Conservation (phyloP, 2,113 vertebrate genomes). For the Hylia prasina region DNA sequence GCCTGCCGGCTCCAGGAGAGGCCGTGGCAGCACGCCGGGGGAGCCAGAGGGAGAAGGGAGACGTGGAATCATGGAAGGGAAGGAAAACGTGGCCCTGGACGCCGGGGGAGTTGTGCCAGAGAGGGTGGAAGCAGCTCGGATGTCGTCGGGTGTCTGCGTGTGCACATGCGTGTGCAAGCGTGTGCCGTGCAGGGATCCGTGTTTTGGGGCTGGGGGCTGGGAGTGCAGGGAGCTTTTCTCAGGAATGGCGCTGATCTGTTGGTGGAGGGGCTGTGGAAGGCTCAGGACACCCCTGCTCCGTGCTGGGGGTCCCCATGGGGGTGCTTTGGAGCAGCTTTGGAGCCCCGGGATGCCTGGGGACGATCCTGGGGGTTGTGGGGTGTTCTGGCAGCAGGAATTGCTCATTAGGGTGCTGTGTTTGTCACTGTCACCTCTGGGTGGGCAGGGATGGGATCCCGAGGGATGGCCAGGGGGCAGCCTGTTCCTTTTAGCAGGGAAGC, state of each 20-base stretch:
- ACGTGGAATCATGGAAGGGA: not conserved
- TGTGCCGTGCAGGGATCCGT: fast-evolving
- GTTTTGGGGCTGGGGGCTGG: fast-evolving
- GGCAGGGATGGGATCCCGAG: not conserved
- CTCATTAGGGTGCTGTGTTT: fast-evolving
- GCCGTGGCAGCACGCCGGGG: constrained; percentile 3
- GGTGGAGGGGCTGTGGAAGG: not conserved
- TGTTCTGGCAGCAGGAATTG: fast-evolving
- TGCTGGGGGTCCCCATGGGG: not conserved
- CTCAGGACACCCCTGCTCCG: not conserved
- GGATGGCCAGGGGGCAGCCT: not conserved
- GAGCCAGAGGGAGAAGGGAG: not conserved
- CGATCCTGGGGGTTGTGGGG: not conserved
- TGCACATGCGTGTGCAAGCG: not conserved
- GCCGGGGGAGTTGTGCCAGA: fast-evolving
- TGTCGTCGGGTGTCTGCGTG: fast-evolving
- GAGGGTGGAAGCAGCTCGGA: fast-evolving
- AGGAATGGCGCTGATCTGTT: fast-evolving
- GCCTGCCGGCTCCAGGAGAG: constrained; percentile 8
- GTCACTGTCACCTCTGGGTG: not conserved
- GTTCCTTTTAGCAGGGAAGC: not conserved
- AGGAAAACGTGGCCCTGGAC: not conserved
- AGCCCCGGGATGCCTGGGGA: not conserved
- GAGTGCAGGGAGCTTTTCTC: not conserved
- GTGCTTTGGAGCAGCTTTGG: not conserved